Evolutionary conservation across 2,888 invertebrate species (phyloP).

Genomic region (Leptopilina drosophilae): DNA sequence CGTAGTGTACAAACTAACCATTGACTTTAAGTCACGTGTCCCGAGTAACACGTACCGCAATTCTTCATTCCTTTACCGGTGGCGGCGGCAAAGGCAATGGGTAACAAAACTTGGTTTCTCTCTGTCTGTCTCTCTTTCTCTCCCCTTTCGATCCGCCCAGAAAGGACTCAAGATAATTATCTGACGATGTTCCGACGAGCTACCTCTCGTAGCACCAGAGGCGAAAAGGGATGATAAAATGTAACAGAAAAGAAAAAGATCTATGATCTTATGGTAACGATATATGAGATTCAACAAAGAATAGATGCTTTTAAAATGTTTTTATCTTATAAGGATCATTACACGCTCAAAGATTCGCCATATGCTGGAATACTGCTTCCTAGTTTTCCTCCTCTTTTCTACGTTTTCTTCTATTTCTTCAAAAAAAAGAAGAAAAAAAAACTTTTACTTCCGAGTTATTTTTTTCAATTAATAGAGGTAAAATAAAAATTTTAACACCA

Average conservation of each 20-base stretch:
- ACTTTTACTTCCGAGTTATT: too few species aligned
- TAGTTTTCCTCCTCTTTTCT: too few species aligned
- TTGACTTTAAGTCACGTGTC: constrained; percentile 34
- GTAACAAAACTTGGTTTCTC: constrained; percentile 8
- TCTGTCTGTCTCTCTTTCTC: too few species aligned
- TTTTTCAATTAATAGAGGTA: too few species aligned
- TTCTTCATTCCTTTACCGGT: constrained; percentile 14
- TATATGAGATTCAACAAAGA: background rate
- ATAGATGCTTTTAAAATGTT: background rate
- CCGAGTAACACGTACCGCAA: constrained; percentile 22
- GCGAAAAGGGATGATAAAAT: constrained; percentile 19
- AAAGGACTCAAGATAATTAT: constrained; percentile 38
- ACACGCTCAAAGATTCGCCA: too few species aligned
- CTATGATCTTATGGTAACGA: constrained; percentile 10
- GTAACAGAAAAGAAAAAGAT: constrained; percentile 18
- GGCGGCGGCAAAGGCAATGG: constrained; percentile 19
- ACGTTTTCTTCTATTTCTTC: too few species aligned
- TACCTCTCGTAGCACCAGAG: constrained; percentile 12
- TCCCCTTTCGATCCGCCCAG: constrained; percentile 26
- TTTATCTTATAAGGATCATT: too few species aligned
- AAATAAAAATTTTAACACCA: too few species aligned
- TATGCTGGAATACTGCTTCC: too few species aligned
- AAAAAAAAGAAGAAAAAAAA: too few species aligned
- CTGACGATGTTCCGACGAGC: constrained; percentile 28
- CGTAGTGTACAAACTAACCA: constrained; percentile 18